Conservation (phyloP, 1,140 invertebrate species). For the Diorhabda carinulata region DNA sequence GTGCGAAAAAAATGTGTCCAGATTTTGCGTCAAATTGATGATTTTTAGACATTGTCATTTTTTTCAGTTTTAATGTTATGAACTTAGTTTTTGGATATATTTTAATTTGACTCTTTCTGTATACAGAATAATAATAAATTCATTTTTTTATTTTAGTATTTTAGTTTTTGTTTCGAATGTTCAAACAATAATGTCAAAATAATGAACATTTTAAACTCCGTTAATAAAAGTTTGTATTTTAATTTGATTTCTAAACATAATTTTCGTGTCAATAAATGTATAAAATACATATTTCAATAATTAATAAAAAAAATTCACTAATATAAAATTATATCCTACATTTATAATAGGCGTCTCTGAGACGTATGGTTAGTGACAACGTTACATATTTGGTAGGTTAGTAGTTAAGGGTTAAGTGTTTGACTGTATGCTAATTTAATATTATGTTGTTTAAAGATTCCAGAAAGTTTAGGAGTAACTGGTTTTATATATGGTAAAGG, state of each 20-base stretch:
- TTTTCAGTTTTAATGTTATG: neutral
- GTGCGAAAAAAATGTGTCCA: too few species aligned
- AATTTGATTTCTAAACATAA: neutral
- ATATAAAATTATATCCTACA: neutral
- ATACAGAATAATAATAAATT: constrained; percentile 2
- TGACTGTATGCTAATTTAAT: too few species aligned
- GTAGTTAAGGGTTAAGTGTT: neutral
- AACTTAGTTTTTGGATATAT: neutral
- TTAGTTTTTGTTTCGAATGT: neutral
- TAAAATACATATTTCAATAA: neutral
- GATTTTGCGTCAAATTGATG: neutral
- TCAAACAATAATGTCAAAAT: neutral
- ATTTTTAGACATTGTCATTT: neutral
- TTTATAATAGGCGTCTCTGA: neutral
- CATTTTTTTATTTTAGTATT: neutral
- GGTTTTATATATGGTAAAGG: too few species aligned
- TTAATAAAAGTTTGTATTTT: neutral
- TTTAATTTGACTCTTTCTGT: neutral
- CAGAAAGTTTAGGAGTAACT: too few species aligned
- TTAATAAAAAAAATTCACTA: neutral
- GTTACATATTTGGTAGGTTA: neutral
- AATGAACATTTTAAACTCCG: neutral
- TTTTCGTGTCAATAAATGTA: neutral
- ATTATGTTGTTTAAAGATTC: too few species aligned
- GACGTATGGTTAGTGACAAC: neutral